Base-by-base conservation (phyloP, 1,140 invertebrate genomes). In the Drosophila fuyamai region DNA sequence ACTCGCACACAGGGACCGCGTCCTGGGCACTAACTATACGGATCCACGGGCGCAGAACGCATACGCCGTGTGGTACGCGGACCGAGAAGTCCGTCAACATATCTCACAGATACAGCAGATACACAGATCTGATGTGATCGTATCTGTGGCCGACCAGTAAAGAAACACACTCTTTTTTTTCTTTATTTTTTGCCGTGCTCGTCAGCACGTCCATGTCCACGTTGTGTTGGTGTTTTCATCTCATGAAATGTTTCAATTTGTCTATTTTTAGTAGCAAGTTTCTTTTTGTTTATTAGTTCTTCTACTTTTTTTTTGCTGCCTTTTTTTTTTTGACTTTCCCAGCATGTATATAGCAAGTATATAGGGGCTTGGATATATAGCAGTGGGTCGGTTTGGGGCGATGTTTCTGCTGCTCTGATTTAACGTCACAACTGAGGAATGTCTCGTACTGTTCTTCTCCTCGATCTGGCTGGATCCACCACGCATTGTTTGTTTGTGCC, bases 221-320 rank as follows among this genome's bases (percentile, higher is more conserved):
- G 61, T 70, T 65, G 66, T 88, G 81, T 86, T 86, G 70, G 76
- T 84, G 81, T 88, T 89, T 83, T 88, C 80, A 81, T 86, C 75
- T 86, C 82, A 71, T 71, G 66, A 86, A 86, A 88, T 89, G 84
- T 88, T 88, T 88, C 80, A 88, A 88, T 89, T 90, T 84, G 61
- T 88, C 84, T 88, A 88, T 89, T 88, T 88, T 89, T 88, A 89
- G 84, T 56, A 46, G 74, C 80, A 89, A 88, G 84, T 88, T 89
- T 90, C 84, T 90, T 89, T 89, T 89, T 89, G 84, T 89, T 89
- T 89, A 88, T 88, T 88, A 88, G 84, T 89, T 89, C 53, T 84
- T 62, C 75, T 14, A 61, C 27, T 53, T 16, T 68, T 27, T 75
- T 23, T 38, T 75, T 51, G 72, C 36, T 58, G 29, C 43, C 79